phyloP scores from a whole-genome alignment of 2,113 vertebrate genomes.

The Neotragus pygmaeus region DNA sequence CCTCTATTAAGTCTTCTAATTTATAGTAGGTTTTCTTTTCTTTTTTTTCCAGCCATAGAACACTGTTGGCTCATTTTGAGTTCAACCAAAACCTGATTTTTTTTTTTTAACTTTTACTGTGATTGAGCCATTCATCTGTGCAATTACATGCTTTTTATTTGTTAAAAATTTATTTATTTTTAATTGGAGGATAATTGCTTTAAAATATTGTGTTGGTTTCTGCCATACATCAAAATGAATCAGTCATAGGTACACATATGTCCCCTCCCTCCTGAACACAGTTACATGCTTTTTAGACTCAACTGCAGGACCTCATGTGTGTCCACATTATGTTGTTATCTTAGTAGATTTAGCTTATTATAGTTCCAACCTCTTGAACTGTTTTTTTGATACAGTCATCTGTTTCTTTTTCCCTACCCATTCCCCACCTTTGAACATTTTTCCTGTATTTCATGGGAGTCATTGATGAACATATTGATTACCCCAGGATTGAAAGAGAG shows the following conservation, averaged over 20 bases:
- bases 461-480: not conserved
- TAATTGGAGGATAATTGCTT: not conserved
- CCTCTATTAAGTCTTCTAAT: not conserved
- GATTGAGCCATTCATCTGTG: not conserved
- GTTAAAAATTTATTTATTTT: not conserved
- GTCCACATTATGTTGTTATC: not conserved
- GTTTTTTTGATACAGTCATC: not conserved
- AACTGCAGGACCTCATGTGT: not conserved
- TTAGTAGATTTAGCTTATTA: not conserved
- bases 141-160: not conserved
- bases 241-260: not conserved
- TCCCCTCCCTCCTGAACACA: not conserved
- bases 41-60: not conserved
- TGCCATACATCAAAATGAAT: not conserved
- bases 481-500: not conserved
- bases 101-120: not conserved
- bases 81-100: not conserved
- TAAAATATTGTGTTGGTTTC: not conserved
- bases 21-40: not conserved
- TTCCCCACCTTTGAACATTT: not conserved
- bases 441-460: not conserved
- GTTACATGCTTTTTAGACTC: not conserved
- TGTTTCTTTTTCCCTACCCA: not conserved
- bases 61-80: not conserved
- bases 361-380: not conserved